Evolutionary conservation across 2,888 invertebrate species (phyloP), one percentile per base, ranked within the genome.

Genomic region (Acleris sparsana): DNA sequence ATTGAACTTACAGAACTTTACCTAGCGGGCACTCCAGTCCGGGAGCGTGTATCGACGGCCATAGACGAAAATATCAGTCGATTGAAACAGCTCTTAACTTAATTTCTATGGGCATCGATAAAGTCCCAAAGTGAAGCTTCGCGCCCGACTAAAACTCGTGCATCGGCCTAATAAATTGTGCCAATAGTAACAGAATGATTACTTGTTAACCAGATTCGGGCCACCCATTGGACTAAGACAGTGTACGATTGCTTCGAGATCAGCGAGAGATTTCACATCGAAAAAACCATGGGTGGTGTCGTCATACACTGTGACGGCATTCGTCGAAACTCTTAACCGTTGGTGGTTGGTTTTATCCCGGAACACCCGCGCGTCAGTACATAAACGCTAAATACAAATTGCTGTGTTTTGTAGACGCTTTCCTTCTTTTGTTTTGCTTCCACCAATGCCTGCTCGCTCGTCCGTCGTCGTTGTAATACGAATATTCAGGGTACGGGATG

Each of bases 301-400:
- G 81, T 85, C 85, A 87, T 86, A 87, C 87, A 86, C 85, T 85
- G 85, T 83, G 78, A 85, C 90, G 90, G 92, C 90, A 82, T 81
- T 85, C 77, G 78, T 87, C 89, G 92, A 92, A 92, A 92, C 92
- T 92, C 91, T 78, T 87, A 80, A 89, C 88, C 89, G 81, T 82
- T 80, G 75, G 73, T 67, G 60, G 68, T 71, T 76, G 71, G 74
- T 72, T 70, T 72, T 72, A 69, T 68, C 61, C 65, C 70, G 70
- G 72, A 74, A 76, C 85, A 79, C 80, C 82, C 87, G 83, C 88
- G 85, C 88, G 72, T 85, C 75, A 93, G 81, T 93, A 93, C 90
- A 93, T 92, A 82, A 93, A 93, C 74, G 93, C 93, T 79, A 93
- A 77, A 80, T 92, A 93, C 76, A 93, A 77, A 76, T 93, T 93